Percentiles rank a stretch among this genome's conserved stretches.
phyloP scores from a whole-genome alignment of 2,888 invertebrate genomes.

The Polydesmus complanatus region DNA sequence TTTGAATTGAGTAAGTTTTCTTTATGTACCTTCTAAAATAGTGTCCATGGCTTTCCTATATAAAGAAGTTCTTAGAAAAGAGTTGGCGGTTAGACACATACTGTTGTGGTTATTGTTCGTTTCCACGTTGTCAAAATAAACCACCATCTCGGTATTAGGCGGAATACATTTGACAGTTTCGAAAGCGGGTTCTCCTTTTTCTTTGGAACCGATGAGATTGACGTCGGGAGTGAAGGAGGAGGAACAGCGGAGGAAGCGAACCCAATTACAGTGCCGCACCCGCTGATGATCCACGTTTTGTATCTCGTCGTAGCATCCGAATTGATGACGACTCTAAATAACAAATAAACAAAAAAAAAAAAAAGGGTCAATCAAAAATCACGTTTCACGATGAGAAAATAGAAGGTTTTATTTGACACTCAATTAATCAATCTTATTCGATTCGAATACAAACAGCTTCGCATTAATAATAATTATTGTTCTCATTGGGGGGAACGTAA shows the following conservation, averaged over 20 bases:
- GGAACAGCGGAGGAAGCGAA: slow-evolving; percentile 69
- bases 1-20: no score
- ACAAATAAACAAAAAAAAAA: no score
- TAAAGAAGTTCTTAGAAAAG: slow-evolving; percentile 41
- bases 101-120: slow-evolving; percentile 44
- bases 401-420: no score
- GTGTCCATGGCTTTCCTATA: slow-evolving; percentile 80
- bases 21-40: slow-evolving; percentile 64
- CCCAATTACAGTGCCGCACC: slow-evolving; percentile 87
- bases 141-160: slow-evolving; percentile 72
- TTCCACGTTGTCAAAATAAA: slow-evolving; percentile 45
- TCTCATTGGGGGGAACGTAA: no score
- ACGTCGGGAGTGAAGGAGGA: slow-evolving; percentile 57
- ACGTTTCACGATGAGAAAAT: no score
- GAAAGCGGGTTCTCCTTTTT: slow-evolving; percentile 76
- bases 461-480: no score
- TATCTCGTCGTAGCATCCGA: slow-evolving; percentile 79
- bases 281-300: slow-evolving; percentile 50
- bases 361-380: no score
- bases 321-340: slow-evolving; percentile 65
- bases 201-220: slow-evolving; percentile 76
- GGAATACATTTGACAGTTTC: slow-evolving; percentile 73
- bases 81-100: slow-evolving; percentile 45
- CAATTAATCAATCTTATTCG: no score
- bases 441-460: no score